Conservation (phyloP, 2,797 vertebrate genomes). For the Hafferia zeledoni region DNA sequence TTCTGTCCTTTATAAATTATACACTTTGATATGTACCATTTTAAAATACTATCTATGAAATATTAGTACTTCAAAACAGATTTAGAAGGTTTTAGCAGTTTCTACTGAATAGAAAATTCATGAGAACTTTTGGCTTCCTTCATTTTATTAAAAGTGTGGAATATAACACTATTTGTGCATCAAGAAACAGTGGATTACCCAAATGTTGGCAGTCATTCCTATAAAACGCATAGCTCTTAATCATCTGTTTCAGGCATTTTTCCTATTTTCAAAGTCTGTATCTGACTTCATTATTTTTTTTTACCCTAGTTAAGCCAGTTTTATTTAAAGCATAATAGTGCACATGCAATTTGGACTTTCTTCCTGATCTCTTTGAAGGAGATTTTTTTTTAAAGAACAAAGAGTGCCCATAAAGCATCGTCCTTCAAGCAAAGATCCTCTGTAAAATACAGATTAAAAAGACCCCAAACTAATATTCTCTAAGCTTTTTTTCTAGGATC, state of each 20-base stretch:
- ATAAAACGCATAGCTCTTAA: conserved; percentile 2
- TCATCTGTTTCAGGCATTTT: conserved; percentile 45
- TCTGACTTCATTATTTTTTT: background rate
- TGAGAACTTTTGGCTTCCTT: conserved; percentile 28
- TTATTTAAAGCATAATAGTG: conserved; percentile 51
- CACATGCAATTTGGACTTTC: conserved; percentile 50
- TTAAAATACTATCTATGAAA: conserved; percentile 51
- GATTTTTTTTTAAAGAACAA: background rate
- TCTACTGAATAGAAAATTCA: conserved; percentile 45
- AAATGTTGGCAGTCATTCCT: conserved; percentile 54
- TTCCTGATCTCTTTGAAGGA: conserved; percentile 4
- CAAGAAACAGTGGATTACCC: conserved; percentile 29
- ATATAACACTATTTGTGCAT: conserved; percentile 38
- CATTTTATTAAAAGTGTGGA: conserved; percentile 30
- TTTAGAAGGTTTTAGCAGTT: conserved; percentile 52
- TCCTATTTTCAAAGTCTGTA: conserved; percentile 36
- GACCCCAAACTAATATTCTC: background rate
- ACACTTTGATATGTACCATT: conserved; percentile 37
- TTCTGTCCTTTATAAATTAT: conserved; percentile 57
- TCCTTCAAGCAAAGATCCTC: background rate
- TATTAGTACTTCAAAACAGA: conserved; percentile 47
- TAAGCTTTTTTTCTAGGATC: background rate
- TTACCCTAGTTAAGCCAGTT: conserved; percentile 8
- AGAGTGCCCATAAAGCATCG: background rate
- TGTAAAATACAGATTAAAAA: background rate